Conservation (phyloP, 2,797 vertebrate species). For the Cryptoblepharus egeriae region DNA sequence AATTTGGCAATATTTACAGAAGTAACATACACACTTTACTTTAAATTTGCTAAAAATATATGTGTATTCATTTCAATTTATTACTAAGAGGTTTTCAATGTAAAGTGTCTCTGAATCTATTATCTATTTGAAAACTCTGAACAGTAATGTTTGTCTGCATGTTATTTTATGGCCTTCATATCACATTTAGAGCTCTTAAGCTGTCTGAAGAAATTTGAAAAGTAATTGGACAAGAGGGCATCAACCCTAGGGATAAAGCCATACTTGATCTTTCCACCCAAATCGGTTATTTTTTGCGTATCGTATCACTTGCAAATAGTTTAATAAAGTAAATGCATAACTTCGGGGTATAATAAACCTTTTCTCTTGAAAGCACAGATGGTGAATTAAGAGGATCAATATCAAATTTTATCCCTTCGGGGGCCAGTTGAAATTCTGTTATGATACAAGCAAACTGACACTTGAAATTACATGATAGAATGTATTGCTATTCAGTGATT, state of each 20-base stretch:
- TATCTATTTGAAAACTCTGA: constrained; percentile 16
- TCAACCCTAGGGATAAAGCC: neutral
- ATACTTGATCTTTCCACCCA: neutral
- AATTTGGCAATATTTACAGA: neutral
- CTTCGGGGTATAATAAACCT: constrained; percentile 1
- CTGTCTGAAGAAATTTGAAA: constrained; percentile 11
- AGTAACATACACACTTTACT: fast-evolving
- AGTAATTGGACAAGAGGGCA: neutral
- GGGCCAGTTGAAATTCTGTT: neutral
- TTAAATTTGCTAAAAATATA: neutral
- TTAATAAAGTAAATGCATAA: constrained; percentile 9
- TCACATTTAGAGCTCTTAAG: neutral
- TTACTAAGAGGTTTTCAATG: constrained; percentile 1
- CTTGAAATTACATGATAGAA: neutral
- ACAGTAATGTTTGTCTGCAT: neutral
- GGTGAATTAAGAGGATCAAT: neutral
- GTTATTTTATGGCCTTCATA: neutral
- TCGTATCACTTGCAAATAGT: neutral
- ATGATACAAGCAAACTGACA: neutral
- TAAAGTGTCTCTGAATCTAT: neutral
- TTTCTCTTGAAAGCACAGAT: neutral
- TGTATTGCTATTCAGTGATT: neutral
- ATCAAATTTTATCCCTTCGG: fast-evolving
- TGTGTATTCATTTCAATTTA: constrained; percentile 7
- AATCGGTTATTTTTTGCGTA: neutral